Percentiles rank a stretch among this genome's conserved stretches.
Evolutionary conservation across 2,888 invertebrate species (phyloP).

Genomic region (Didymodactylos carnosus): DNA sequence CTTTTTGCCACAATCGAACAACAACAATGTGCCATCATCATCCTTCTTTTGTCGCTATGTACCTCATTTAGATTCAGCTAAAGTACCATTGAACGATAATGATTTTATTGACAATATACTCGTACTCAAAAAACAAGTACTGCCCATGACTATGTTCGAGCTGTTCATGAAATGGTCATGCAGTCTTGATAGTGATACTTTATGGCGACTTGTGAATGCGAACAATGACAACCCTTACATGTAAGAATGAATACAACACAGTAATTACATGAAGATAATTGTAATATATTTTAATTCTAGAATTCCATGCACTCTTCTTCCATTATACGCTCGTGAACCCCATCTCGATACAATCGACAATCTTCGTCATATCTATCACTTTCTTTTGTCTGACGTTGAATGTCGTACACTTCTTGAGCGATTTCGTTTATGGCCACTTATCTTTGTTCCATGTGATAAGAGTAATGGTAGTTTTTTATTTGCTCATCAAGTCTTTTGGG

Average conservation of each 20-base stretch:
- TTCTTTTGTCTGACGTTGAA: neutral
- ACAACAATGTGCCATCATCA: too few species aligned
- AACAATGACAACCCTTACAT: too few species aligned
- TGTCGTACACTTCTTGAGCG: neutral
- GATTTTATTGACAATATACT: neutral
- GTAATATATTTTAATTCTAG: neutral
- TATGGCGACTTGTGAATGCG: neutral
- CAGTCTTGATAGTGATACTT: neutral
- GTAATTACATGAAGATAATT: too few species aligned
- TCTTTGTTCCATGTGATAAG: neutral
- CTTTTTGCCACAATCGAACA: neutral
- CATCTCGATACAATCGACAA: neutral
- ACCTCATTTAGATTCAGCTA: neutral
- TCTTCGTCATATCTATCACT: neutral
- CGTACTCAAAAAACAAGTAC: neutral
- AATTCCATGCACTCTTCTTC: neutral
- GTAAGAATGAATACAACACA: too few species aligned
- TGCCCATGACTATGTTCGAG: neutral
- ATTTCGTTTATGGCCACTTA: neutral
- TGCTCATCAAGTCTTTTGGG: neutral
- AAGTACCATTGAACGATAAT: neutral
- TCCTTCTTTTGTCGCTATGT: neutral
- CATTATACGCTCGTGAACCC: neutral
- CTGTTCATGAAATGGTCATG: neutral
- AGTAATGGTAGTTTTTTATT: neutral